A percentile compares a stretch with the other conserved stretches of the same genome.
phyloP scores from a whole-genome alignment of 1,140 invertebrate species.

The Zaprionus africanus region DNA sequence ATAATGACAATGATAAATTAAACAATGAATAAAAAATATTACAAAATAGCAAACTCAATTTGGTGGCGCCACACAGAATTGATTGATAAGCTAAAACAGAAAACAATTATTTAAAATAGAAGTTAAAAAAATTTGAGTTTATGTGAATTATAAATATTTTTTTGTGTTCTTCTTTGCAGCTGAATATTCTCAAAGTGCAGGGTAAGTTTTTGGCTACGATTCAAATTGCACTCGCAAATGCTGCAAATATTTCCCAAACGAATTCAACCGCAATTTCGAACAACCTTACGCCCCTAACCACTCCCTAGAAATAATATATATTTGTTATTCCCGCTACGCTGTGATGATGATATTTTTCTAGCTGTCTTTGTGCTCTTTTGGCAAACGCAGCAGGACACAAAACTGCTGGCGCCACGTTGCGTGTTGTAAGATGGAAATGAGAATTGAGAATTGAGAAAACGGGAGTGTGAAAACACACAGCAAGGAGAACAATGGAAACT shows the following conservation, averaged over 20 bases:
- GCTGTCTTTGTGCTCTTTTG: constrained; percentile 39
- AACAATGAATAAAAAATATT: constrained; percentile 30
- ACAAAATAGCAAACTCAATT: constrained; percentile 8
- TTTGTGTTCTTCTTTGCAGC: neutral
- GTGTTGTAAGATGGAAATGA: constrained; percentile 33
- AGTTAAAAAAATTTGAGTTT: neutral
- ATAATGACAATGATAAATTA: constrained; percentile 70
- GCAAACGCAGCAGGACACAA: constrained; percentile 66
- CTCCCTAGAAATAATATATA: neutral
- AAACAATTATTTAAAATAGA: neutral
- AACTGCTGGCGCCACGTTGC: constrained; percentile 63
- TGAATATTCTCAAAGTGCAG: neutral
- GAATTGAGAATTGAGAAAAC: constrained; percentile 13
- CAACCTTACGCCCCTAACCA: constrained; percentile 41
- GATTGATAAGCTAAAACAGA: neutral
- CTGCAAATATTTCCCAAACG: constrained; percentile 15
- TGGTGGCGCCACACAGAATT: constrained; percentile 5
- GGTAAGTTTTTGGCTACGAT: constrained; percentile 42
- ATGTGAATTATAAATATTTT: neutral
- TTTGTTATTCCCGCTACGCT: constrained; percentile 21
- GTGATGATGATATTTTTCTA: neutral
- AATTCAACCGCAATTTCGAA: constrained; percentile 48
- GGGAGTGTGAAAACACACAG: constrained; percentile 21
- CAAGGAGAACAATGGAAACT: constrained; percentile 32
- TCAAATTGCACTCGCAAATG: constrained; percentile 10